These are phyloP conservation scores for Ypsolopha scabrella DNA, from an alignment of 2,888 invertebrate genomes.

Conservation along the genomic window DNA sequence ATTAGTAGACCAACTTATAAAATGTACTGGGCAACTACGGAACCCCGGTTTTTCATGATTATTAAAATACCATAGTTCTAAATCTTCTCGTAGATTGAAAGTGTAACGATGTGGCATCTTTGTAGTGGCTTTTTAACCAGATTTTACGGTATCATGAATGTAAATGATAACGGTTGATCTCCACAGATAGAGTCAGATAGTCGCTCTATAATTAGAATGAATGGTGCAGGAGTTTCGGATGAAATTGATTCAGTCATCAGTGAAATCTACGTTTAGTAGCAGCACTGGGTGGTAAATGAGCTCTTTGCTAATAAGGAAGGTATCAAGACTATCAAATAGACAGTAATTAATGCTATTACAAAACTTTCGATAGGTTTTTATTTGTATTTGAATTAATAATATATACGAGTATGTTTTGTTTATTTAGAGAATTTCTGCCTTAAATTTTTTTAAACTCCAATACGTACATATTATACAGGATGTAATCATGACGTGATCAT, in stretches of 20 bases:
- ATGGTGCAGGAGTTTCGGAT: slow-evolving; percentile 39
- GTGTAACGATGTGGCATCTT: too few species aligned
- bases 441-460: too few species aligned
- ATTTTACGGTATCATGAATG: slow-evolving; percentile 49
- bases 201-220: slow-evolving; percentile 51
- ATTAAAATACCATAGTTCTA: too few species aligned
- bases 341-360: slow-evolving; percentile 21
- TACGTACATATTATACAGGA: too few species aligned
- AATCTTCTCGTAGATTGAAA: too few species aligned
- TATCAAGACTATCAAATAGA: background rate
- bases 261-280: slow-evolving; percentile 30
- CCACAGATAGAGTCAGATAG: slow-evolving; percentile 5
- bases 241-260: slow-evolving; percentile 33
- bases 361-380: slow-evolving; percentile 6
- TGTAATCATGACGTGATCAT: too few species aligned
- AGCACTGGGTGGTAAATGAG: slow-evolving; percentile 30
- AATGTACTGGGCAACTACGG: too few species aligned
- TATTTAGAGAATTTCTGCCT: background rate
- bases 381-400: slow-evolving; percentile 7
- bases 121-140: background rate
- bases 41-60: too few species aligned
- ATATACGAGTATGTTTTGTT: slow-evolving; percentile 2
- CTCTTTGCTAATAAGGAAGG: slow-evolving; percentile 15
- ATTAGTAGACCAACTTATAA: too few species aligned
- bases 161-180: slow-evolving; percentile 47